phyloP scores from a whole-genome alignment of 1,140 invertebrate genomes.

The Bombus confusus region DNA sequence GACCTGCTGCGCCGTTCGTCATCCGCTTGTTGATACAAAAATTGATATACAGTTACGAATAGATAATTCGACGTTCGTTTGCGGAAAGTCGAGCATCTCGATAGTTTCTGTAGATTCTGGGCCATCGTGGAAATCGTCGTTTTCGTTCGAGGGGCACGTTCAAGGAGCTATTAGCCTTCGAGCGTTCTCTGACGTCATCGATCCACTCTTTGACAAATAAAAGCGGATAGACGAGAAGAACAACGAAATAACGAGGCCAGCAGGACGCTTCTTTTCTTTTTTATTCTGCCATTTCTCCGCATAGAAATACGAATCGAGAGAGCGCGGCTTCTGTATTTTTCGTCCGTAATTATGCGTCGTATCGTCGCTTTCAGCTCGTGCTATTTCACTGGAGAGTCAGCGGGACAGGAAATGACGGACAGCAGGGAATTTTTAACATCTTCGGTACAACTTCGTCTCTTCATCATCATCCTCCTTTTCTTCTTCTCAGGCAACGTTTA shows the following conservation, averaged over 20 bases:
- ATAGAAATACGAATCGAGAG: neutral
- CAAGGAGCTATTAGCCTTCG: neutral
- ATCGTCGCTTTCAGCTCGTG: neutral
- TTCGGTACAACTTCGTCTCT: no score
- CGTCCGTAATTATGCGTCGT: neutral
- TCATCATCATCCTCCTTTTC: no score
- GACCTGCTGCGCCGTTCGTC: no score
- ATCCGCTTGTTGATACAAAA: no score
- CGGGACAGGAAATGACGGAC: no score
- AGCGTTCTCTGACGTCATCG: neutral
- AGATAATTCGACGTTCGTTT: no score
- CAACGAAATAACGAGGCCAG: conserved; percentile 5
- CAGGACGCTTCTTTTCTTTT: neutral
- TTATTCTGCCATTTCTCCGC: neutral
- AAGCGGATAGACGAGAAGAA: neutral
- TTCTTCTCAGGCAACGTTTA: no score
- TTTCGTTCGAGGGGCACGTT: neutral
- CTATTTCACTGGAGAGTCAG: neutral
- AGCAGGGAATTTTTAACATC: no score
- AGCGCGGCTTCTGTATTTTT: neutral
- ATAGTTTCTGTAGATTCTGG: neutral
- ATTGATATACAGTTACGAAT: no score
- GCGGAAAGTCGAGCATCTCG: no score
- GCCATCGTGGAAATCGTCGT: neutral
- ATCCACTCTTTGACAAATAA: neutral